Percentiles rank a stretch among this genome's conserved stretches.
phyloP scores from a whole-genome alignment of 2,113 vertebrate genomes.

The Nettapus auritus region DNA sequence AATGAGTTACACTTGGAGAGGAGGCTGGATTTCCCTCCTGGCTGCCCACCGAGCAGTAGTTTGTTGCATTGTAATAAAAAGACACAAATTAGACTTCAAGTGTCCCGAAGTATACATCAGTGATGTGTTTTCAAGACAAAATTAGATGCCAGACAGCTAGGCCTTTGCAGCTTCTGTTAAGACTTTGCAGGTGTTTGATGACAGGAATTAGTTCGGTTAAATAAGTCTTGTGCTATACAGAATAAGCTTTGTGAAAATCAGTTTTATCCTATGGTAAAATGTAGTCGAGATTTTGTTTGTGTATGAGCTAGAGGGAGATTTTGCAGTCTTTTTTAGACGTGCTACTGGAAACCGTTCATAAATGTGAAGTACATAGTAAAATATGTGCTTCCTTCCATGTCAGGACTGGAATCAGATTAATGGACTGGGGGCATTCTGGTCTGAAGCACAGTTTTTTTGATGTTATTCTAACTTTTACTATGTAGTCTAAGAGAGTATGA shows the following conservation, averaged over 20 bases:
- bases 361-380: background rate
- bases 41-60: background rate
- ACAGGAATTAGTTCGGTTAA: background rate
- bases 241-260: background rate
- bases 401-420: background rate
- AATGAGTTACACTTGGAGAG: background rate
- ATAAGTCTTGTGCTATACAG: background rate
- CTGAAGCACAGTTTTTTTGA: background rate
- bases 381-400: background rate
- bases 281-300: background rate
- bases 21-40: background rate
- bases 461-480: background rate
- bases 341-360: background rate
- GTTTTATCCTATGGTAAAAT: background rate
- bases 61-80: background rate
- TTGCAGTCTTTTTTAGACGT: background rate
- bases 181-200: background rate
- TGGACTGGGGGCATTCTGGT: background rate
- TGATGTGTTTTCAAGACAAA: background rate
- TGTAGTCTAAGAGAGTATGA: background rate
- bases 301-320: background rate
- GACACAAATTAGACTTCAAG: background rate
- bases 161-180: background rate
- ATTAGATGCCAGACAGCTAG: background rate
- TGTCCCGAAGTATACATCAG: background rate